Conservation (phyloP, 2,113 vertebrate genomes). For the Cnemophilus loriae region DNA sequence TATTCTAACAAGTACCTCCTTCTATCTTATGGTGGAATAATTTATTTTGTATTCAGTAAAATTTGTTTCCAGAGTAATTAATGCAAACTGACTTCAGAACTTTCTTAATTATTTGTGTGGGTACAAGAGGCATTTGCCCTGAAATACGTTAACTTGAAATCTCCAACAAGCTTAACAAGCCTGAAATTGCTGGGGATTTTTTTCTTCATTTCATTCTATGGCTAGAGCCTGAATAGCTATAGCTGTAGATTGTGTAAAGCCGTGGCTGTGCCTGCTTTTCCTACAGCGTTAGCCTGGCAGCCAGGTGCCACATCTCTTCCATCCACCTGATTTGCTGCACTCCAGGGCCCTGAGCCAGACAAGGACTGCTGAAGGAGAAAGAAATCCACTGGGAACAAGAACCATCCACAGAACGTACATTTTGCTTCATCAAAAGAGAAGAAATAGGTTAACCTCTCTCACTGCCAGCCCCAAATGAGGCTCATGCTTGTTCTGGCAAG, state of each 20-base stretch:
- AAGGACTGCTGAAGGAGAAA: not conserved
- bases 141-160: not conserved
- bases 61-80: conserved; percentile 26
- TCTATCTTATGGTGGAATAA: conserved; percentile 6
- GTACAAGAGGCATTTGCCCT: not conserved
- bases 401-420: not conserved
- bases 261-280: not conserved
- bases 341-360: not conserved
- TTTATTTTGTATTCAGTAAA: not conserved
- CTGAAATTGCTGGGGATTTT: not conserved
- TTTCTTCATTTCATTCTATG: not conserved
- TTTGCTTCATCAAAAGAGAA: not conserved
- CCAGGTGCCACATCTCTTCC: not conserved
- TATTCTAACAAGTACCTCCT: conserved; percentile 18
- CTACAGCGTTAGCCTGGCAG: not conserved
- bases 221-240: not conserved
- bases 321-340: not conserved
- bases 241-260: not conserved
- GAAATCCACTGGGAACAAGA: not conserved
- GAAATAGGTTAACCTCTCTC: not conserved
- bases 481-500: rapidly evolving
- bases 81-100: not conserved
- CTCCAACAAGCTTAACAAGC: not conserved
- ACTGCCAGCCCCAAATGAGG: not conserved
- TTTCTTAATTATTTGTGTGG: conserved; percentile 4